Evolutionary conservation across 2,113 vertebrate species (phyloP).

Genomic region (Cynopterus brachyotis): DNA sequence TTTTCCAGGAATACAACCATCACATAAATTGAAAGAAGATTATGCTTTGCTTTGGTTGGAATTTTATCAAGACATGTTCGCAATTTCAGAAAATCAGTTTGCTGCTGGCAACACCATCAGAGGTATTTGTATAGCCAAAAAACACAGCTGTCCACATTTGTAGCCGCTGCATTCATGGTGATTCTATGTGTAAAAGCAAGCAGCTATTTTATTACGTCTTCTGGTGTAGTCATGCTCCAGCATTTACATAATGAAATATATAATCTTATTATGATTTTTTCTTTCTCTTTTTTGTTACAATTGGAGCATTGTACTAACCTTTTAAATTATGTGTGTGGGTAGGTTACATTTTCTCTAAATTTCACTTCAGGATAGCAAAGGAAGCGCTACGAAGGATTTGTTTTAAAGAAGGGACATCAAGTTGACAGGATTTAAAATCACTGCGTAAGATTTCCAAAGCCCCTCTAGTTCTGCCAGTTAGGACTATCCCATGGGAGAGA

Average conservation of each 20-base stretch:
- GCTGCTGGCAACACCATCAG: neutral
- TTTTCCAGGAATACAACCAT: neutral
- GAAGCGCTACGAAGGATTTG: neutral
- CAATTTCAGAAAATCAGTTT: slow-evolving; percentile 49
- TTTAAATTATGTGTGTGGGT: neutral
- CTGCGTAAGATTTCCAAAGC: neutral
- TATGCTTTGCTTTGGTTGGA: slow-evolving; percentile 22
- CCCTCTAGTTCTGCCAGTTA: neutral
- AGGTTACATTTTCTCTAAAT: slow-evolving; percentile 17
- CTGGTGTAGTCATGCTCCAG: neutral
- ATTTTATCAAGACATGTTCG: slow-evolving; percentile 35
- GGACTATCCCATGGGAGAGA: neutral
- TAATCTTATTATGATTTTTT: slow-evolving; percentile 15
- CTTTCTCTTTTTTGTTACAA: slow-evolving; percentile 35
- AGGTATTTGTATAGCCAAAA: slow-evolving; percentile 40
- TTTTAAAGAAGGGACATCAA: neutral
- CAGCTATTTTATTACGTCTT: slow-evolving; percentile 9
- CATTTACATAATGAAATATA: slow-evolving; percentile 42
- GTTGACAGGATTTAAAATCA: neutral
- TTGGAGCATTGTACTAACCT: neutral
- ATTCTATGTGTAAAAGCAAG: neutral
- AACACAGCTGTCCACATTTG: slow-evolving; percentile 50
- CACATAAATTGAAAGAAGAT: neutral
- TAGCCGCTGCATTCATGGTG: neutral
- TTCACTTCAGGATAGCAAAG: slow-evolving; percentile 44